Percentiles rank a stretch among this genome's conserved stretches.
These are phyloP conservation scores for Halcyon leucocephala DNA, from an alignment of 2,797 vertebrate genomes.

Conservation along the genomic window DNA sequence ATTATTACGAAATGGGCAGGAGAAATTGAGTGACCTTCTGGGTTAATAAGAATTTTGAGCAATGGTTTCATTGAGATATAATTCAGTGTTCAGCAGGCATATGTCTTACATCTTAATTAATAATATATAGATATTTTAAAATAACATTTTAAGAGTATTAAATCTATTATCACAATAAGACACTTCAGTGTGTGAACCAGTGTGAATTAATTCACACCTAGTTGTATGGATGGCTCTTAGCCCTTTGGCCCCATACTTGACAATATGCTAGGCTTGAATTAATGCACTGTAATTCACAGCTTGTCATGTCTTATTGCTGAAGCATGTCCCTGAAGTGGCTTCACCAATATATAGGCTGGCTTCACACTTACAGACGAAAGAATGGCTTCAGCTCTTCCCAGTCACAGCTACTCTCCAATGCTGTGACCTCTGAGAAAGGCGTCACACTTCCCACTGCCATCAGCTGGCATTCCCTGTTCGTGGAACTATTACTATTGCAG, in stretches of 20 bases:
- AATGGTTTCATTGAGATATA: slow-evolving; percentile 72
- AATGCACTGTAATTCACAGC: slow-evolving; percentile 65
- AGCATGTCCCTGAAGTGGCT: slow-evolving; percentile 34
- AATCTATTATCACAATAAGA: slow-evolving; percentile 69
- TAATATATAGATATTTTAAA: slow-evolving; percentile 69
- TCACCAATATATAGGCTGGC: neutral
- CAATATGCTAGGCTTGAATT: slow-evolving; percentile 65
- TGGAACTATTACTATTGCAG: neutral
- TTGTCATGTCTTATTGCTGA: slow-evolving; percentile 57
- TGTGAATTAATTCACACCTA: slow-evolving; percentile 68
- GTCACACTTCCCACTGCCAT: neutral
- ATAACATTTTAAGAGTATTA: slow-evolving; percentile 70
- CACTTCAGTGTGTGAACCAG: slow-evolving; percentile 42
- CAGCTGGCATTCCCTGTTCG: neutral
- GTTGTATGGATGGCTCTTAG: slow-evolving; percentile 53
- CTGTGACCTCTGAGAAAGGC: neutral
- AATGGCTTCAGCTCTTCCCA: slow-evolving; percentile 17
- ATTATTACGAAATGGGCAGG: slow-evolving; percentile 65
- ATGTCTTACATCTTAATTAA: slow-evolving; percentile 64
- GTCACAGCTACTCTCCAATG: neutral
- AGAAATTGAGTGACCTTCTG: slow-evolving; percentile 73
- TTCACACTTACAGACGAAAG: slow-evolving; percentile 8
- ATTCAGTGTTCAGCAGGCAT: slow-evolving; percentile 60
- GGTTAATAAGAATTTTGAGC: slow-evolving; percentile 78
- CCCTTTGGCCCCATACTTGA: slow-evolving; percentile 57